Evolutionary conservation across 2,888 invertebrate species (phyloP).

Genomic region (Drosophila falleni): DNA sequence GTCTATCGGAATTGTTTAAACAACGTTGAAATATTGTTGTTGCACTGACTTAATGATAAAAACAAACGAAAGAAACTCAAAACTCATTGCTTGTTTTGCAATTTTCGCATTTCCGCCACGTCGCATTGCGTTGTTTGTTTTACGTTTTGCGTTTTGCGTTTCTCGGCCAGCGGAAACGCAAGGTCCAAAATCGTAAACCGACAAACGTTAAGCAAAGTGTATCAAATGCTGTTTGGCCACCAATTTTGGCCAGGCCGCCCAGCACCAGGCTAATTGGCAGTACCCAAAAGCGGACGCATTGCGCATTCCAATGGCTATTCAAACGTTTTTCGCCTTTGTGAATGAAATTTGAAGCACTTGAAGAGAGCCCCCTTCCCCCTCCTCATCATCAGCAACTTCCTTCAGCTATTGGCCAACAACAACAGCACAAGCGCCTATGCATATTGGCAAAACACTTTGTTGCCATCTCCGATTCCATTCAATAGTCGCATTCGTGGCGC

Average conservation of each 20-base stretch:
- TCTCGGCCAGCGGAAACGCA: constrained; percentile 63
- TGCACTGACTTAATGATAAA: constrained; percentile 37
- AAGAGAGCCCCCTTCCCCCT: not conserved
- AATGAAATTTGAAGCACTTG: constrained; percentile 48
- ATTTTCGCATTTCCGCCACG: constrained; percentile 51
- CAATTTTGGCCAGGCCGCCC: constrained; percentile 53
- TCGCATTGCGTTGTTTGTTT: constrained; percentile 15
- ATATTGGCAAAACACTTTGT: constrained; percentile 44
- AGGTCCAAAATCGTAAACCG: constrained; percentile 46
- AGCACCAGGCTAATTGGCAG: constrained; percentile 44
- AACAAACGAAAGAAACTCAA: constrained; percentile 32
- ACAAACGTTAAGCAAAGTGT: constrained; percentile 67
- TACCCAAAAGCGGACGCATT: constrained; percentile 40
- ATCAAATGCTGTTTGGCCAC: constrained; percentile 64
- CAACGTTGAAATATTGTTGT: constrained; percentile 17
- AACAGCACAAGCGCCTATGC: constrained; percentile 9
- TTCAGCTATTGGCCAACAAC: not conserved
- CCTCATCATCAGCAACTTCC: not conserved
- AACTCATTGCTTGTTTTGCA: constrained; percentile 41
- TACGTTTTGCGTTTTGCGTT: constrained; percentile 26
- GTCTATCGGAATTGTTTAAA: constrained; percentile 34
- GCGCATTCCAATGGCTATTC: constrained; percentile 51
- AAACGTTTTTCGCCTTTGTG: constrained; percentile 46
- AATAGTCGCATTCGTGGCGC: constrained; percentile 48
- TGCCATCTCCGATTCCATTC: constrained; percentile 44